Percentiles rank a stretch among this genome's conserved stretches.
phyloP scores from a whole-genome alignment of 2,797 vertebrate species.

The Gambusia yucatana region DNA sequence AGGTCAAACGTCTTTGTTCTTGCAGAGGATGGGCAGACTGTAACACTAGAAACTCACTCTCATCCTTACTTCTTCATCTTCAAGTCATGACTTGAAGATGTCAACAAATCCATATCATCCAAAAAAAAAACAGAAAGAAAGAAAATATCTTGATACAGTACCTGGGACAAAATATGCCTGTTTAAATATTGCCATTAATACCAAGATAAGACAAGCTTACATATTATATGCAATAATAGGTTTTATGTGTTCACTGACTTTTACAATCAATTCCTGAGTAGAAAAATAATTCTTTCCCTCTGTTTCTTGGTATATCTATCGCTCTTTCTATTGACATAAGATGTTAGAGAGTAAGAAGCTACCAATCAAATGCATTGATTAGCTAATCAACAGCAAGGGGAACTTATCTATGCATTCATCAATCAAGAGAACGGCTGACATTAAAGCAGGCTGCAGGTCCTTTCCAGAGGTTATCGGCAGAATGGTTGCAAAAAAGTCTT shows the following conservation, averaged over 20 bases:
- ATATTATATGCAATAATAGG: not conserved
- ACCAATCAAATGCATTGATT: not conserved
- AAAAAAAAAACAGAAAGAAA: too few species aligned
- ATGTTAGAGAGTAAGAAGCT: not conserved
- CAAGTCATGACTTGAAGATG: too few species aligned
- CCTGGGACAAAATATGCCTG: not conserved
- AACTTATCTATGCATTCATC: not conserved
- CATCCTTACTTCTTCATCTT: too few species aligned
- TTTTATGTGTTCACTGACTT: not conserved
- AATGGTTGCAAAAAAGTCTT: not conserved
- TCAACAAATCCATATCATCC: too few species aligned
- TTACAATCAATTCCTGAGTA: not conserved
- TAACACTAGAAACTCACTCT: too few species aligned
- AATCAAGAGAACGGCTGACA: not conserved
- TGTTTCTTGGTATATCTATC: not conserved
- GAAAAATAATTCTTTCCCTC: not conserved
- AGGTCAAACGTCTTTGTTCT: too few species aligned
- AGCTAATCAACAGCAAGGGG: not conserved
- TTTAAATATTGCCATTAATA: not conserved
- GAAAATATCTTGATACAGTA: not conserved
- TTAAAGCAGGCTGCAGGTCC: not conserved
- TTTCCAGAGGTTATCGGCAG: not conserved
- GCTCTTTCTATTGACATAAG: not conserved
- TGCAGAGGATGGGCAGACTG: too few species aligned
- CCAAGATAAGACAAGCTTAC: not conserved